Percentiles rank a stretch among this genome's conserved stretches.
phyloP scores from a whole-genome alignment of 2,797 vertebrate species.

The Eospalax fontanierii region DNA sequence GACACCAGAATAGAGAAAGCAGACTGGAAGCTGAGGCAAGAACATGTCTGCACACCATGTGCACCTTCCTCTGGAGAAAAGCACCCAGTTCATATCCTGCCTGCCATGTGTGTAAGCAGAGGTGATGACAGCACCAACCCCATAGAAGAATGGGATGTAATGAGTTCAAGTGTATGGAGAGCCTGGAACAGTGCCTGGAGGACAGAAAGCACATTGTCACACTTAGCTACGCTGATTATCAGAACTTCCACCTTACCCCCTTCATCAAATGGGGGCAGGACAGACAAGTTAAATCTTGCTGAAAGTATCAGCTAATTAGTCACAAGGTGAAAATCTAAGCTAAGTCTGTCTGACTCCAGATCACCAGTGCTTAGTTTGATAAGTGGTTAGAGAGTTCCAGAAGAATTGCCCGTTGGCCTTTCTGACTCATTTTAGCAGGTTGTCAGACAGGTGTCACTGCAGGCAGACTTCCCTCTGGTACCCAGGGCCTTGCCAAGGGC shows the following conservation, averaged over 20 bases:
- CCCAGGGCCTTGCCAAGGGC: background rate
- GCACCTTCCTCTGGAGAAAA: fast-evolving
- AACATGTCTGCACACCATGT: background rate
- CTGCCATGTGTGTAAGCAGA: background rate
- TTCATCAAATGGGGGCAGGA: background rate
- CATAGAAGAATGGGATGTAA: background rate
- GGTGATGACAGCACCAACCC: background rate
- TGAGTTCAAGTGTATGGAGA: background rate
- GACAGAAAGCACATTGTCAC: background rate
- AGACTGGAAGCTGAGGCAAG: background rate
- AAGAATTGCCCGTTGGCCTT: background rate
- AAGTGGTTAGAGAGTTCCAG: background rate
- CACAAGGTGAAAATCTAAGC: background rate
- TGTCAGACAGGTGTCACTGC: fast-evolving
- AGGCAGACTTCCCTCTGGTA: background rate
- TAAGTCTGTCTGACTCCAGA: background rate
- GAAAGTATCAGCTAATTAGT: constrained; percentile 7
- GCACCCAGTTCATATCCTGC: background rate
- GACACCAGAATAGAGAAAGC: background rate
- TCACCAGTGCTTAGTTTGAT: background rate
- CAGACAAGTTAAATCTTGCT: constrained; percentile 19
- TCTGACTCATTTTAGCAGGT: background rate
- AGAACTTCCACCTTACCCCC: background rate
- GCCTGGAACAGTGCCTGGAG: background rate
- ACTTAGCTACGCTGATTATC: background rate